A percentile compares a stretch with the other conserved stretches of the same genome.
Conservation (phyloP, 1,140 invertebrate species). For the Temnothorax curvispinosus region DNA sequence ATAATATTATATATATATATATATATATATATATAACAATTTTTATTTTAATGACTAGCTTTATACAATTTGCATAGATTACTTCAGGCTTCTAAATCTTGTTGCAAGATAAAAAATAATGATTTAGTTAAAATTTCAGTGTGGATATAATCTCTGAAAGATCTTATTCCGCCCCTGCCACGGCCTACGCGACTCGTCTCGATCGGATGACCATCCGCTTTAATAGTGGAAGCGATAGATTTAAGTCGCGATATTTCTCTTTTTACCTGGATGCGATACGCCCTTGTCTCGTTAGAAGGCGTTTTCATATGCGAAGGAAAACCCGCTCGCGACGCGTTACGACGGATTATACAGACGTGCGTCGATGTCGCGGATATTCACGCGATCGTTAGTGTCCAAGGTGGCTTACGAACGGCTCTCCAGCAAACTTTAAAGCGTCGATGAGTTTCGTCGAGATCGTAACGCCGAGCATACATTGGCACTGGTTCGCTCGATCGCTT, state of each 20-base stretch:
- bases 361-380: slow-evolving; percentile 44
- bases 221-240: slow-evolving; percentile 62
- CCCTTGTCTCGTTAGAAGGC: slow-evolving; percentile 69
- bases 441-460: slow-evolving; percentile 30
- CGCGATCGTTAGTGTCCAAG: slow-evolving; percentile 40
- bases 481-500: neutral
- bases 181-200: slow-evolving; percentile 47
- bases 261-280: slow-evolving; percentile 49
- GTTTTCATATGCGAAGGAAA: slow-evolving; percentile 58
- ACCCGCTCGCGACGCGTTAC: slow-evolving; percentile 38
- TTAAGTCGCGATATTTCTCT: slow-evolving; percentile 60
- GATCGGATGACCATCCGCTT: slow-evolving; percentile 60
- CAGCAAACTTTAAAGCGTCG: slow-evolving; percentile 2
- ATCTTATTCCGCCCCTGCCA: slow-evolving; percentile 5
- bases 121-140: neutral
- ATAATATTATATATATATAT: no score
- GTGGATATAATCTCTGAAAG: neutral
- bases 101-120: neutral
- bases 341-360: slow-evolving; percentile 27
- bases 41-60: neutral
- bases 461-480: neutral
- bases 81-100: neutral
- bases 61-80: neutral
- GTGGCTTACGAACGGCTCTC: slow-evolving; percentile 18
- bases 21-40: neutral